Percentiles rank a stretch among this genome's conserved stretches.
Conservation (phyloP, 2,797 vertebrate genomes). For the Calcarius lapponicus region DNA sequence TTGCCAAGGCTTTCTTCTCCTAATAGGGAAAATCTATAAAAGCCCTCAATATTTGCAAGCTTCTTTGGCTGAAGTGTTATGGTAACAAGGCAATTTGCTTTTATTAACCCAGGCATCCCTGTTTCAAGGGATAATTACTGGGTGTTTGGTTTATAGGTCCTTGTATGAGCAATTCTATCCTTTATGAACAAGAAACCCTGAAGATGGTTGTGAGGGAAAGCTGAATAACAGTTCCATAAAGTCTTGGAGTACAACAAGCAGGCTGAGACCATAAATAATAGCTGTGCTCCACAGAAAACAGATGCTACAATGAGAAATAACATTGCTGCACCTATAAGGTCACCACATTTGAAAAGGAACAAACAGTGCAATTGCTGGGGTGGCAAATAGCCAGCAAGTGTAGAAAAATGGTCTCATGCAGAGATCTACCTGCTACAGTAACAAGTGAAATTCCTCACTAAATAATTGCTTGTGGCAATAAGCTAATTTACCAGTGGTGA, state of each 20-base stretch:
- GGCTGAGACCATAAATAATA: not conserved
- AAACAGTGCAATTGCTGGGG: not conserved
- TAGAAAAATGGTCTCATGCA: not conserved
- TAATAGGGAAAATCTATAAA: not conserved
- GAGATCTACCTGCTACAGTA: not conserved
- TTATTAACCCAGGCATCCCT: not conserved
- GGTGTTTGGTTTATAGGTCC: not conserved
- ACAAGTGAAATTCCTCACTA: not conserved
- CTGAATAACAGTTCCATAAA: not conserved
- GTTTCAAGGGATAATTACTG: not conserved
- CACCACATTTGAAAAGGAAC: not conserved
- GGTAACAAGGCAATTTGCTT: not conserved
- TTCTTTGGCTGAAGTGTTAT: not conserved
- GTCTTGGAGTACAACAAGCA: not conserved
- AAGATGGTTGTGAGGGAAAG: not conserved
- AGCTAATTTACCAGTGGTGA: not conserved
- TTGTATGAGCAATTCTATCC: not conserved
- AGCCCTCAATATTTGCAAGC: not conserved
- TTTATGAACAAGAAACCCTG: not conserved
- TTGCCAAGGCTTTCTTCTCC: not conserved
- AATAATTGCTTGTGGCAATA: not conserved
- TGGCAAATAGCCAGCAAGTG: not conserved
- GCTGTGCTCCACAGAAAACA: not conserved
- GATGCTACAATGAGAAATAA: not conserved
- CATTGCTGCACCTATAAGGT: not conserved